Percentiles rank a stretch among this genome's conserved stretches.
phyloP scores from a whole-genome alignment of 2,888 invertebrate species.

The Drosophila sordidapex region DNA sequence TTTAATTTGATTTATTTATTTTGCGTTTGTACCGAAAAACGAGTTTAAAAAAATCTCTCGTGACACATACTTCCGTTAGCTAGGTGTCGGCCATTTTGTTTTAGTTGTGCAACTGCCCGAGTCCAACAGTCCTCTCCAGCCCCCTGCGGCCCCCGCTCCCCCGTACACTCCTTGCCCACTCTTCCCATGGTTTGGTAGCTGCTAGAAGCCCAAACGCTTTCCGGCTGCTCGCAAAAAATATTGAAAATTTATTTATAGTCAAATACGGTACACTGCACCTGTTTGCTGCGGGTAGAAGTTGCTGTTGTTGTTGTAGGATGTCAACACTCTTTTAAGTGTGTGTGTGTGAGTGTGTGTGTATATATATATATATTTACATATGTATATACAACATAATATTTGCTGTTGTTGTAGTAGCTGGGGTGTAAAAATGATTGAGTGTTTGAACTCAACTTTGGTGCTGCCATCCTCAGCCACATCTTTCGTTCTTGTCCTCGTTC shows the following conservation, averaged over 20 bases:
- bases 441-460: conserved; percentile 72
- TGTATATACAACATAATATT: conserved; percentile 34
- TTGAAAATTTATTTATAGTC: conserved; percentile 74
- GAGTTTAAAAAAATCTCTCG: conserved; percentile 15
- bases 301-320: conserved; percentile 30
- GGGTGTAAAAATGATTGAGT: conserved; percentile 76
- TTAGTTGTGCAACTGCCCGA: conserved; percentile 25
- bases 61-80: conserved; percentile 22
- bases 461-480: conserved; percentile 12
- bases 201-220: conserved; percentile 32
- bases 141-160: background rate
- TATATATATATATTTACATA: conserved; percentile 11
- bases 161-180: background rate
- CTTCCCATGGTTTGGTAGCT: background rate
- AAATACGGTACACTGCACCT: conserved; percentile 74
- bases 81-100: conserved; percentile 44
- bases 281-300: conserved; percentile 42
- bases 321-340: conserved; percentile 42
- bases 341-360: conserved; percentile 7
- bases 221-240: conserved; percentile 51
- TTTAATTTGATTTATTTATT: conserved; percentile 12
- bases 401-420: conserved; percentile 46
- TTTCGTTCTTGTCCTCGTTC: background rate
- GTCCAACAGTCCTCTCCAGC: background rate
- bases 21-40: conserved; percentile 8